Evolutionary conservation across 2,797 vertebrate species (phyloP), one percentile per base, ranked within the genome.

Genomic region (Amblyopsis hoosieri): DNA sequence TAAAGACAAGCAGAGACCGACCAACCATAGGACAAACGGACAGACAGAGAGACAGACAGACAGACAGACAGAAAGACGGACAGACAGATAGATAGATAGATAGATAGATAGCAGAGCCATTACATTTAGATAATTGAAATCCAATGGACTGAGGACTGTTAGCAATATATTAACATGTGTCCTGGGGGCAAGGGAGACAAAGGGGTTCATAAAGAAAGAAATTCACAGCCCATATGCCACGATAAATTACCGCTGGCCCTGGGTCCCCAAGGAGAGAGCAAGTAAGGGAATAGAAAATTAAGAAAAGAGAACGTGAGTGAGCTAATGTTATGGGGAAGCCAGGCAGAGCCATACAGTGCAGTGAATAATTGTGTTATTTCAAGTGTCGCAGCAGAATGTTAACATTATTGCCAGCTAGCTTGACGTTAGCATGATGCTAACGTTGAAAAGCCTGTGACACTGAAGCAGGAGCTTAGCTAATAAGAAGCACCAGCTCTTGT

Each of bases 141-240:
- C 66, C 74, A 80, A 74, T 78, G 60, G 64, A 61, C 57, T 58
- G 77, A 76, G 60, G 66, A 58, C 31, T 42, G 57, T 68, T 65
- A 63, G 71, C 11, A 9, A 79, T 79, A 69, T 69, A 79, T 79
- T 68, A 79, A 74, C 77, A 74, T 45, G 5, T 78, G 78, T 52
- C 69, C 11, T 31, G 33, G 60, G 69, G 69, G 76, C 67, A 56
- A 79, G 71, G 68, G 61, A 74, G 81, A 82, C 68, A 74, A 74
- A 76, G 60, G 45, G 69, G 47, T 71, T 80, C 72, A 77, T 67
- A 78, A 69, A 62, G 48, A 64, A 42, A 74, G 45, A 74, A 74
- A 86, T 76, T 83, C 72, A 83, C 48, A 60, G 73, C 69, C 72
- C 70, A 77, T 78, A 69, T 76, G 74, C 67, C 69, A 62, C 76